Base-by-base conservation (phyloP, 2,113 vertebrate species). In the Scomber colias region DNA sequence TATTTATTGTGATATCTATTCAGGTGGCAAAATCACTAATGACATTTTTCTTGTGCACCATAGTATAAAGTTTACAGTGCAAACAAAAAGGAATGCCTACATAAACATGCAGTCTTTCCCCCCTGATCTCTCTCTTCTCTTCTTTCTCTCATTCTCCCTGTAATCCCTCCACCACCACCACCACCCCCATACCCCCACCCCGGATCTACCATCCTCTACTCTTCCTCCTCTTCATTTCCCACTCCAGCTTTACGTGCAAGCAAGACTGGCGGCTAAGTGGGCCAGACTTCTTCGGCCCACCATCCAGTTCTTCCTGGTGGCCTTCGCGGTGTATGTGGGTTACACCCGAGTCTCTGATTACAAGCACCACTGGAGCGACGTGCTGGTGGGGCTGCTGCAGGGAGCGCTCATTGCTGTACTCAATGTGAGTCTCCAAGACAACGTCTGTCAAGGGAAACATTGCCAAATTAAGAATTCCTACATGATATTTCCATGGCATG, bases 351-450 rank as follows among this genome's bases (percentile, higher is more conserved):
- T 99, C 61, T 97, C 97, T 0, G 98, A 99, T 93, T 96, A 99
- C 94, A 98, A 97, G 73, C 97, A 99, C 93, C 97, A 99, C 93
- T 99, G 97, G 97, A 99, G 97, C 0, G 97, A 99, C 0, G 98
- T 99, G 50, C 93, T 99, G 73, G 92, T 92, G 3, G 98, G 98
- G 72, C 94, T 99, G 84, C 94, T 99, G 80, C 98, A 99, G 87
- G 97, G 98, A 19, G 97, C 97, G 0, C 93, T 98, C 13, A 92
- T 99, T 2, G 98, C 98, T 3, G 15, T 95, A 31, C 94, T 99
- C 71, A 96, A 94, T 0, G 97, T 99, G 92, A 97, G 95, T 94
- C 54, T 51, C 64, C 31, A 21, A 27, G 51, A 49, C 77, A 61
- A 77, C 75, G 0, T 60, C 46, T 40, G 31, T 54, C 69, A 77